Base-by-base conservation (phyloP, 2,888 invertebrate species). In the Sialis fuliginosa region DNA sequence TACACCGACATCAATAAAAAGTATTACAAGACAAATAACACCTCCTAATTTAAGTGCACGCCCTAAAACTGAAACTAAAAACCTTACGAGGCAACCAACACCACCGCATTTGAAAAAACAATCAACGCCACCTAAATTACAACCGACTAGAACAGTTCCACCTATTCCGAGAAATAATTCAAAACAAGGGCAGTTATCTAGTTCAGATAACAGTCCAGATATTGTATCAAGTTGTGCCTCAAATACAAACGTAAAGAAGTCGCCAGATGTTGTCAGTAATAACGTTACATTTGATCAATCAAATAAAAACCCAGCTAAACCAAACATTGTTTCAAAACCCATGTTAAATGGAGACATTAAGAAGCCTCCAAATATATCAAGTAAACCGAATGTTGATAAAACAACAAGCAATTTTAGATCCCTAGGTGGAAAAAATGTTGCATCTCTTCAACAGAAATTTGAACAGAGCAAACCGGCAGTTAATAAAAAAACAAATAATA, bases 221-320 rank as follows among this genome's bases (percentile, higher is more conserved):
- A 62, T 83, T 33, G 81, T 82, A 4, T 79, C 80, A 0, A 81
- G 81, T 56, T 82, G 82, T 58, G 75, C 75, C 1, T 64, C 68
- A n/a, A 63, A 64, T 0, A 69, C 51, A n/a, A 55, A 70, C 32
- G 59, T 62, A 45, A 67, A 65, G 13, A 62, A 68, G 60, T 72
- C 78, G 0, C 76, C 77, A 0, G 77, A 76, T 55, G 72, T 77
- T n/a, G 65, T 77, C 30, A 75, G 71, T 48, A 69, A 69, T 53
- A 57, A 55, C 48, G 50, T 54, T n/a, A 52, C 50, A 49, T 5
- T 59, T 59, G 46, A 62, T 55, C 49, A 45, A 46, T 13, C 46
- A 13, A 40, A 32, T 10, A n/a, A n/a, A 12, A 10, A 30, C 7
- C 22, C 22, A 33, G 22, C 22, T 22, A 22, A 22, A 22, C 22